Base-by-base conservation (phyloP, 2,888 invertebrate genomes). In the Stenchaetothrips biformis region DNA sequence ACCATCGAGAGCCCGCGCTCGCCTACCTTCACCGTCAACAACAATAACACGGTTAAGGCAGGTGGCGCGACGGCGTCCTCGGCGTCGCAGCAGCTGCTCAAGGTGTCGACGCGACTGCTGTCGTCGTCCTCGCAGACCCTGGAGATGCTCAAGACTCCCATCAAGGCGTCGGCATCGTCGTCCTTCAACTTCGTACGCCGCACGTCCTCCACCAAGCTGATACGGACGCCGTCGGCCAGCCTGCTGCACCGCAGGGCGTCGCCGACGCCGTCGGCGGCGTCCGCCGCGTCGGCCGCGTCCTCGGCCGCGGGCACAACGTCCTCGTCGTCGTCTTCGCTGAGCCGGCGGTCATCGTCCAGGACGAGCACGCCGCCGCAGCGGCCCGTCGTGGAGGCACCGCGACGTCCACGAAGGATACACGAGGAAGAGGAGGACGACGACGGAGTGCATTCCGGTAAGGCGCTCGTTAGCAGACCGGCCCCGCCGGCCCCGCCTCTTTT, bases 341-440 rank as follows among this genome's bases (percentile, higher is more conserved):
- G 93, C 84, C 89, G 93, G 16, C 88, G 93, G 81, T 92, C 93
- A 7, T 91, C 93, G 84, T 93, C 93, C 83, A 92, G 93, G 1
- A 93, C 67, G 67, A 74, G 67, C 67, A 74, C 67, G 25, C 67
- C 67, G 67, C 67, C 67, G 67, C 67, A 74, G 21, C 21, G 67
- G 21, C 67, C n/a, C 25, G 67, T 25, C 59, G 59, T 16, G 13
- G 59, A 59, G 21, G 21, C 67, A 25, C 78, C 25, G 16, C 80
- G 80, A 7, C 80, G 27, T 48, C 80, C 62, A 18, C 18, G 49
- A 11, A 25, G 59, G 79, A 48, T 37, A 48, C 59, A n/a, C 48
- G 67, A 7, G 67, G 48, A 37, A 16, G 77, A 78, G 78, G 78
- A 80, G 21, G 80, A 81, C 18, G 81, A 81, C 53, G 78, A 47